phyloP scores from a whole-genome alignment of 2,113 vertebrate genomes.

The Gambusia affinis region DNA sequence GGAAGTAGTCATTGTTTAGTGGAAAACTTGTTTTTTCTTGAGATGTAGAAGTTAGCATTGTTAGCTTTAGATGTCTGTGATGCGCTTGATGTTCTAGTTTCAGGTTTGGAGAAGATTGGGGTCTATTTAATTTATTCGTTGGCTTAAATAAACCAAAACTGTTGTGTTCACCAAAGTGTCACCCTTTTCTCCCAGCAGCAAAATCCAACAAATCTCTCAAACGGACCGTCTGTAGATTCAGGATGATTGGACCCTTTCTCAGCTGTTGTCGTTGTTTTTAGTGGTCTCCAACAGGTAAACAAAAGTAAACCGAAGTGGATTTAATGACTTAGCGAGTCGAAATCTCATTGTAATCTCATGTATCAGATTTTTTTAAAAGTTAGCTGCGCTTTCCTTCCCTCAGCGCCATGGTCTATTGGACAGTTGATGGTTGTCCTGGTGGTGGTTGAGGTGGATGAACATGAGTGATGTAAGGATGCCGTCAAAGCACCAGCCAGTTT shows the following conservation, averaged over 20 bases:
- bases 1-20: conserved; percentile 6
- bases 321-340: neutral
- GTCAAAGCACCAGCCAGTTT: conserved; percentile 63
- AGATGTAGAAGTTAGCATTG: conserved; percentile 17
- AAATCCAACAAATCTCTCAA: conserved; percentile 28
- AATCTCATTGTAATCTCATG: conserved; percentile 1
- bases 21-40: conserved; percentile 22
- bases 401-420: neutral
- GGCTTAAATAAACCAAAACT: conserved; percentile 52
- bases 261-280: conserved; percentile 26
- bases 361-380: neutral
- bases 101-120: conserved; percentile 12
- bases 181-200: conserved; percentile 18
- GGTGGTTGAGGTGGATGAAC: conserved; percentile 3
- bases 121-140: conserved; percentile 25
- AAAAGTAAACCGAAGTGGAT: neutral
- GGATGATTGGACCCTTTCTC: conserved; percentile 23
- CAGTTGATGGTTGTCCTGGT: conserved; percentile 24
- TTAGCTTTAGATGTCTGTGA: conserved; percentile 41
- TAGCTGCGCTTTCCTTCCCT: neutral
- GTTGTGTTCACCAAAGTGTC: conserved; percentile 53
- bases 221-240: conserved; percentile 20
- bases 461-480: conserved; percentile 18
- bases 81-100: conserved; percentile 19
- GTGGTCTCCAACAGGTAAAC: conserved; percentile 7